Evolutionary conservation across 1,140 invertebrate genomes (phyloP).

Genomic region (Aphaenogaster floridana): DNA sequence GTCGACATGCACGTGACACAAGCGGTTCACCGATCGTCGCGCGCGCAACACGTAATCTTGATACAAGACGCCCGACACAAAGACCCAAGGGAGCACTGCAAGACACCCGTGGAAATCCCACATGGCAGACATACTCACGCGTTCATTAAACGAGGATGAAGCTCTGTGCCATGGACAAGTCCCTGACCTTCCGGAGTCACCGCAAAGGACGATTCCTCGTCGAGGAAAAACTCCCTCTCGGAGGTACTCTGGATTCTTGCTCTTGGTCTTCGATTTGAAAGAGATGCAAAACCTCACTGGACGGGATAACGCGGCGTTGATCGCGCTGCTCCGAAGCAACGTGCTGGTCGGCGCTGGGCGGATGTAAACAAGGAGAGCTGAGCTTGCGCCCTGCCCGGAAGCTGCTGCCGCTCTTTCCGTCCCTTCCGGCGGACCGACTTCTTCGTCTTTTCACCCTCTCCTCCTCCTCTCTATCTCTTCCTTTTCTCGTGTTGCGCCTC

Average conservation of each 20-base stretch:
- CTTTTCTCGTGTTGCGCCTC: conserved; percentile 14
- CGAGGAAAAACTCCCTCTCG: background rate
- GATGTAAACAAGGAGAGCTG: conserved; percentile 74
- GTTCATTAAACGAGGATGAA: conserved; percentile 68
- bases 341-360: conserved; percentile 63
- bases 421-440: conserved; percentile 55
- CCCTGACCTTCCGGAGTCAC: conserved; percentile 27
- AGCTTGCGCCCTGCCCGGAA: conserved; percentile 73
- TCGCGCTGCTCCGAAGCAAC: conserved; percentile 52
- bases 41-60: conserved; percentile 34
- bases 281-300: background rate
- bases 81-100: background rate
- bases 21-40: conserved; percentile 12
- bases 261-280: background rate
- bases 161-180: conserved; percentile 49
- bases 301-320: conserved; percentile 19
- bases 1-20: conserved; percentile 45
- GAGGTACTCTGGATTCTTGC: background rate
- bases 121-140: conserved; percentile 70
- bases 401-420: conserved; percentile 68
- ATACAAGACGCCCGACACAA: background rate
- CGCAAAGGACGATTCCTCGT: background rate
- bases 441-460: conserved; percentile 16
- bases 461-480: background rate
- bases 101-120: conserved; percentile 40